phyloP scores from a whole-genome alignment of 2,888 invertebrate species.

The Anoncus sp. region DNA sequence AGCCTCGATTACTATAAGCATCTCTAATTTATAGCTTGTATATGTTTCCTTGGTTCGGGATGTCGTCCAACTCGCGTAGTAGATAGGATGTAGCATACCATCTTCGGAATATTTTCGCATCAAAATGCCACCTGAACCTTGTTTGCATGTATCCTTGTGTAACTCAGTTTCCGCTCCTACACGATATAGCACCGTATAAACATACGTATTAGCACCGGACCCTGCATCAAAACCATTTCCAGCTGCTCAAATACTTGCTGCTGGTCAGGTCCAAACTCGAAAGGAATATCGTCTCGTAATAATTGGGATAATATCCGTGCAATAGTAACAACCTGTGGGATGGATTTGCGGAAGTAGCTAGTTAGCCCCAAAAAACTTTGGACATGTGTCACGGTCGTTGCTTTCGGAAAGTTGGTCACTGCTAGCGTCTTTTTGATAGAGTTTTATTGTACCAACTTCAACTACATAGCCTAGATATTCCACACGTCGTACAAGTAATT shows the following conservation, averaged over 20 bases:
- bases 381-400: neutral
- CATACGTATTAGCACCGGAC: slow-evolving; percentile 55
- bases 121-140: slow-evolving; percentile 12
- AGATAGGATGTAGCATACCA: slow-evolving; percentile 4
- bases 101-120: slow-evolving; percentile 17
- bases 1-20: slow-evolving; percentile 18
- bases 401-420: neutral
- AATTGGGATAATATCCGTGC: slow-evolving; percentile 50
- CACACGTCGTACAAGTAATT: too few species aligned
- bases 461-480: neutral
- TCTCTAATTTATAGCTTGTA: slow-evolving; percentile 27
- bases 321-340: slow-evolving; percentile 38
- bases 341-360: slow-evolving; percentile 41
- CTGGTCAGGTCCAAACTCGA: slow-evolving; percentile 37
- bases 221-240: slow-evolving; percentile 26
- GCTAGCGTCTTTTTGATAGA: too few species aligned
- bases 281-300: slow-evolving; percentile 10
- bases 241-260: slow-evolving; percentile 43
- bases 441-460: neutral
- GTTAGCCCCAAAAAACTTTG: neutral
- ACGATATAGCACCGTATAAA: too few species aligned
- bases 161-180: slow-evolving; percentile 58
- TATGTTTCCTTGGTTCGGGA: slow-evolving; percentile 10
- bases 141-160: slow-evolving; percentile 56
- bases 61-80: slow-evolving; percentile 38